phyloP scores from a whole-genome alignment of 2,888 invertebrate genomes.

The Catocala nupta region DNA sequence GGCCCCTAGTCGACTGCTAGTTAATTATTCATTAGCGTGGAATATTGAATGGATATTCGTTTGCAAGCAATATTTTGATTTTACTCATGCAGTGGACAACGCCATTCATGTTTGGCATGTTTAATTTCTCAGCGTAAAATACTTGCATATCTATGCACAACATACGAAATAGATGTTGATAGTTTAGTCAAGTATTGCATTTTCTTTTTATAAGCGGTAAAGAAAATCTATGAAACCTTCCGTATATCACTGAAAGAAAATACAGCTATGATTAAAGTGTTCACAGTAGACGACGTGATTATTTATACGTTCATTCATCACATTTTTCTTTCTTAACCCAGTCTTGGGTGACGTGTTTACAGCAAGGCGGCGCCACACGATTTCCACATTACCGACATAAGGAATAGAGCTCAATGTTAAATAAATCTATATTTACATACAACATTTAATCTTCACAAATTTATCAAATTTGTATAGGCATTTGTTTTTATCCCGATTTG shows the following conservation, averaged over 20 bases:
- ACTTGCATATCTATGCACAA: too few relatives aligned
- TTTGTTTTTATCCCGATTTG: slow-evolving; percentile 44
- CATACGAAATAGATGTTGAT: too few relatives aligned
- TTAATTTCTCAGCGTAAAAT: slow-evolving; percentile 17
- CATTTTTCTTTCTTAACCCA: slow-evolving; percentile 61
- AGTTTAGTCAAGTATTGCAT: too few relatives aligned
- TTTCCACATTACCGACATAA: slow-evolving; percentile 41
- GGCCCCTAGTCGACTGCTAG: slow-evolving; percentile 24
- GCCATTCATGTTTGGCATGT: slow-evolving; percentile 36
- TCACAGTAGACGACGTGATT: slow-evolving; percentile 60
- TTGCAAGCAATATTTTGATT: slow-evolving; percentile 45
- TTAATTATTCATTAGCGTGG: slow-evolving; percentile 57
- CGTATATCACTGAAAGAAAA: slow-evolving; percentile 45
- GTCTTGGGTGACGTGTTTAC: slow-evolving; percentile 54
- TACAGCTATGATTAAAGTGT: slow-evolving; percentile 67
- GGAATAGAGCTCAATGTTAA: slow-evolving; percentile 48
- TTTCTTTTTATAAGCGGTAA: slow-evolving; percentile 1
- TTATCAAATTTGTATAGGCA: slow-evolving; percentile 50
- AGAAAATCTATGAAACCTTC: slow-evolving; percentile 18
- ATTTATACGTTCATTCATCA: slow-evolving; percentile 75
- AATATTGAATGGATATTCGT: slow-evolving; percentile 47
- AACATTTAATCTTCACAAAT: slow-evolving; percentile 38
- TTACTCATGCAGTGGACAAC: slow-evolving; percentile 34
- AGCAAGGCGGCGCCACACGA: slow-evolving; percentile 40
- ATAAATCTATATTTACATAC: slow-evolving; percentile 29